Evolutionary conservation across 1,140 invertebrate species (phyloP).

Genomic region (Bombus sibiricus): DNA sequence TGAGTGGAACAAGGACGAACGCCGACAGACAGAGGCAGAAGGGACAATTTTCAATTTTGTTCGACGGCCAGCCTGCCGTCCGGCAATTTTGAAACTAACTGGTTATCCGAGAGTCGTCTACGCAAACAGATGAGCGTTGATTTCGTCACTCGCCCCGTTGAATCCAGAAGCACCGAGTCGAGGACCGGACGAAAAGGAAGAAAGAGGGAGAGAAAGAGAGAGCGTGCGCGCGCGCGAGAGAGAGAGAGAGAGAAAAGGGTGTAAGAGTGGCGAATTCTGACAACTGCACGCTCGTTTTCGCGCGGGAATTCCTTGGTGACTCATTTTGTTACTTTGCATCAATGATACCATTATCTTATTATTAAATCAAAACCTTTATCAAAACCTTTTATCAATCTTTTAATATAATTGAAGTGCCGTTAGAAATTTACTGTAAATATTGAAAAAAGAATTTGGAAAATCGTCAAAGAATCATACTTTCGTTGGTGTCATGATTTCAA

Average conservation of each 20-base stretch:
- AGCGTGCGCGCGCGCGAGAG: too few relatives aligned
- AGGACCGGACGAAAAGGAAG: constrained; percentile 10
- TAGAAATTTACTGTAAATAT: too few relatives aligned
- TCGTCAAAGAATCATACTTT: too few relatives aligned
- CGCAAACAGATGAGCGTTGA: constrained; percentile 63
- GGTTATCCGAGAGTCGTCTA: constrained; percentile 63
- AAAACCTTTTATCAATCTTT: too few relatives aligned
- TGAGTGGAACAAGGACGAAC: constrained; percentile 22
- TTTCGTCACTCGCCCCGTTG: constrained; percentile 55
- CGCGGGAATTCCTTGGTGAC: background rate
- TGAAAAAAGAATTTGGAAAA: too few relatives aligned
- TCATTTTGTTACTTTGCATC: too few relatives aligned
- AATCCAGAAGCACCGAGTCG: constrained; percentile 37
- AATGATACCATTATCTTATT: too few relatives aligned
- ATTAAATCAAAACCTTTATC: too few relatives aligned
- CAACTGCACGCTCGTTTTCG: background rate
- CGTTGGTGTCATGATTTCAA: too few relatives aligned
- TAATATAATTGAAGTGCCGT: too few relatives aligned
- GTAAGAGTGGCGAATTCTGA: constrained; percentile 30
- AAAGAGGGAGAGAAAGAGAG: constrained; percentile 7
- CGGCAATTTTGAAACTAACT: constrained; percentile 65
- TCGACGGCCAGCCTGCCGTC: constrained; percentile 58
- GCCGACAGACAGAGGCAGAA: constrained; percentile 53
- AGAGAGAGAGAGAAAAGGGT: background rate
- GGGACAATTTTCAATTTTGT: constrained; percentile 76